Conservation (phyloP, 2,888 invertebrate species). For the Schizotus pectinicornis region DNA sequence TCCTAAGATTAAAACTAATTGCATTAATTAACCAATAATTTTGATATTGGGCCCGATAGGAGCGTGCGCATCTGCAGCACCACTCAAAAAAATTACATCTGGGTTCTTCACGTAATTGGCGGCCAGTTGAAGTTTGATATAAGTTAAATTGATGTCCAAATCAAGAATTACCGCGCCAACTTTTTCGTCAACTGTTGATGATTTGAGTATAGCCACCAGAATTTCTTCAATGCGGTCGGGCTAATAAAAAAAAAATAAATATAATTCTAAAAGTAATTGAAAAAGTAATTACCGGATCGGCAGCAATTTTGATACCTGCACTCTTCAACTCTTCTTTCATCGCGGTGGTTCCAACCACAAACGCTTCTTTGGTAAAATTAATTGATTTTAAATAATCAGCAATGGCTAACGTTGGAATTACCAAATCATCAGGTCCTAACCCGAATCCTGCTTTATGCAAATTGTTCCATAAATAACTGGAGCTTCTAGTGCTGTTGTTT, state of each 20-base stretch:
- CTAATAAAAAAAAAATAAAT: constrained; percentile 16
- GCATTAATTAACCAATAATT: not conserved
- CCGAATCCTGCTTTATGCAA: constrained; percentile 25
- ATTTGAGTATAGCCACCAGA: constrained; percentile 30
- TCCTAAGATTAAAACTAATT: constrained; percentile 52
- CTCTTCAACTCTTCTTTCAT: no score
- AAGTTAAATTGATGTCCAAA: constrained; percentile 61
- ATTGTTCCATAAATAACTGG: constrained; percentile 13
- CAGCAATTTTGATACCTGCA: constrained; percentile 48
- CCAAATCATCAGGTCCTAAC: constrained; percentile 55
- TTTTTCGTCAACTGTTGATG: constrained; percentile 54
- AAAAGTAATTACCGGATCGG: constrained; percentile 52
- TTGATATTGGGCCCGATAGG: constrained; percentile 50
- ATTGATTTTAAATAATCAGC: constrained; percentile 59
- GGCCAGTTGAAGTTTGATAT: constrained; percentile 62
- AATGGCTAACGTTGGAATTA: constrained; percentile 61
- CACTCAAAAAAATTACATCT: constrained; percentile 62
- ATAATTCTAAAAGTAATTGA: not conserved
- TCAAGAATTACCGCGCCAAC: constrained; percentile 67
- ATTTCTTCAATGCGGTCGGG: constrained; percentile 26
- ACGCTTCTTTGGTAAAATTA: constrained; percentile 61
- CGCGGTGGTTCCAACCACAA: constrained; percentile 58
- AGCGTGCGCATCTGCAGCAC: constrained; percentile 60
- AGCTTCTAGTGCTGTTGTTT: constrained; percentile 49
- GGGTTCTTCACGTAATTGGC: constrained; percentile 59